Conservation (phyloP, 2,888 invertebrate genomes). For the Geophilus truncorum region DNA sequence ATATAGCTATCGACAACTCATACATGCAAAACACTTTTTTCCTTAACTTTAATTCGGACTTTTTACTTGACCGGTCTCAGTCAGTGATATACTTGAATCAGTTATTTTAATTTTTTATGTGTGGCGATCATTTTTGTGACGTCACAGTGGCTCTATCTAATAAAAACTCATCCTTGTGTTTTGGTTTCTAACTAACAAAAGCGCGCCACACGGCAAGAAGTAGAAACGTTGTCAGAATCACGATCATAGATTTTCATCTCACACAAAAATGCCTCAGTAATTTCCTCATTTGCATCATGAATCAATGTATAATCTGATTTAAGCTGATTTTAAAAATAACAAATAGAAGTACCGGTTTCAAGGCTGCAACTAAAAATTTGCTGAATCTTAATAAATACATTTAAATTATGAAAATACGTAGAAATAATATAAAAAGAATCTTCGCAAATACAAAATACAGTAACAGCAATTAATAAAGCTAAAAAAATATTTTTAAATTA, state of each 20-base stretch:
- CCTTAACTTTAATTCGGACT: background rate
- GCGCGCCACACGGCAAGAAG: background rate
- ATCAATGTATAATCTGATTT: too few relatives aligned
- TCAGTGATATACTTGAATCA: background rate
- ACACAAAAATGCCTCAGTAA: too few relatives aligned
- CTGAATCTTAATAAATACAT: too few relatives aligned
- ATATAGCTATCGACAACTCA: conserved; percentile 2
- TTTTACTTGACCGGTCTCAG: background rate
- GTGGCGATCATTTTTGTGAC: background rate
- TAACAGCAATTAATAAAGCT: too few relatives aligned
- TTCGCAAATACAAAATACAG: too few relatives aligned
- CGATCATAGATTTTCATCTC: too few relatives aligned
- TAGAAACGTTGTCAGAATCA: background rate
- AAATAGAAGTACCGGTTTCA: too few relatives aligned
- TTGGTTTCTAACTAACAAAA: background rate
- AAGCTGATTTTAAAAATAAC: too few relatives aligned
- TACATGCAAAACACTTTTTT: conserved; percentile 13
- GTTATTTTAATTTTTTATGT: background rate
- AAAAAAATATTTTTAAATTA: too few relatives aligned
- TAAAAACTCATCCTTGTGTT: background rate
- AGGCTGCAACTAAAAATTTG: too few relatives aligned
- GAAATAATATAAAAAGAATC: too few relatives aligned
- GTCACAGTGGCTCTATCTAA: background rate
- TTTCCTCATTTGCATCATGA: background rate
- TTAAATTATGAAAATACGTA: too few relatives aligned